Conservation (phyloP, 2,113 vertebrate genomes). For the Laticauda laticaudata region DNA sequence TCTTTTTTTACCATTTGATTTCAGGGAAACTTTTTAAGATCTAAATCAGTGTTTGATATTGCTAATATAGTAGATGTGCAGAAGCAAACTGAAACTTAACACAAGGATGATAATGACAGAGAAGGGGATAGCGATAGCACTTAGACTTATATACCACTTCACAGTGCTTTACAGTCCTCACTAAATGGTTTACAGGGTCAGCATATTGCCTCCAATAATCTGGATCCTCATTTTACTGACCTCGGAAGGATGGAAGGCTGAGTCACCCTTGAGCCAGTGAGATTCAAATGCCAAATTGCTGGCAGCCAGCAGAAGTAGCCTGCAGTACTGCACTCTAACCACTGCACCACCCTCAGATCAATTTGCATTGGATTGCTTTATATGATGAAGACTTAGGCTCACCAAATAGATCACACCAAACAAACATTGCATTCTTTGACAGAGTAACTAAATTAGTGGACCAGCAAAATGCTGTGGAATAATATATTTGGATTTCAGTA, state of each 20-base stretch:
- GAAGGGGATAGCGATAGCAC: background rate
- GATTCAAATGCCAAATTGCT: too few species aligned
- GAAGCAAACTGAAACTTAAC: background rate
- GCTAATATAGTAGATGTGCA: background rate
- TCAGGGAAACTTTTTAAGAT: background rate
- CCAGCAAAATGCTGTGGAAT: background rate
- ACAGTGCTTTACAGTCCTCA: too few species aligned
- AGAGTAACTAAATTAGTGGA: background rate
- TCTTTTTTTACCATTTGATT: background rate
- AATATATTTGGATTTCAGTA: background rate
- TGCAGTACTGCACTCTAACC: too few species aligned
- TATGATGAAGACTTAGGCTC: background rate
- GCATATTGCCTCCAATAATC: too few species aligned
- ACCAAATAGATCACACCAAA: background rate
- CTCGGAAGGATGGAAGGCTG: too few species aligned
- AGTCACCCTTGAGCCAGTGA: too few species aligned
- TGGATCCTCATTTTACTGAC: too few species aligned
- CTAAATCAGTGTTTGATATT: background rate
- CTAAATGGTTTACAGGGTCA: too few species aligned
- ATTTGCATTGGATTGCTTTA: background rate
- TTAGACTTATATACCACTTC: too few species aligned
- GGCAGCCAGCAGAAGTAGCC: too few species aligned
- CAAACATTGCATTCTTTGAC: background rate
- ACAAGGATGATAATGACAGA: background rate
- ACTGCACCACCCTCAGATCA: background rate